Conservation (phyloP, 1,140 invertebrate species). For the Orius insidiosus region DNA sequence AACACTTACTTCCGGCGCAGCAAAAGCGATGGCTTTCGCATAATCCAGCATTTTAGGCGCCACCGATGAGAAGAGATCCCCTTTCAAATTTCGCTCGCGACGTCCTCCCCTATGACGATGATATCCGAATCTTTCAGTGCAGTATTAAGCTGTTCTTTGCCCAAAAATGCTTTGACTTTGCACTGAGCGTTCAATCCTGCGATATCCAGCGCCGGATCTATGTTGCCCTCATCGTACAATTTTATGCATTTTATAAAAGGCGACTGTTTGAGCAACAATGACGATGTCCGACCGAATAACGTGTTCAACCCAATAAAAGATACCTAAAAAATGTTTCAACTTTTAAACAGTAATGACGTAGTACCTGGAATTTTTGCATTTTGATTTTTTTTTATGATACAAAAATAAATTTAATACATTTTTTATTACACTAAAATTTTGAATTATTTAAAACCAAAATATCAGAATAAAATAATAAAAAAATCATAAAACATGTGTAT, state of each 20-base stretch:
- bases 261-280: constrained; percentile 12
- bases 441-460: too few relatives aligned
- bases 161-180: constrained; percentile 10
- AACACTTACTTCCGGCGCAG: constrained; percentile 7
- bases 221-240: constrained; percentile 11
- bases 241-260: constrained; percentile 4
- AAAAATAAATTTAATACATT: too few relatives aligned
- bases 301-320: constrained; percentile 13
- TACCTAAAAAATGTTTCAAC: constrained; percentile 13
- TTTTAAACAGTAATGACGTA: too few relatives aligned
- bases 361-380: too few relatives aligned
- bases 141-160: constrained; percentile 3
- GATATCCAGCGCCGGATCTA: constrained; percentile 7
- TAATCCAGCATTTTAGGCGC: constrained; percentile 11
- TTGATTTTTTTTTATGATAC: too few relatives aligned
- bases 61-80: not conserved
- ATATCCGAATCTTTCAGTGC: constrained; percentile 9
- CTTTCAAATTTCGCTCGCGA: not conserved
- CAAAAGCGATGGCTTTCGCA: constrained; percentile 6
- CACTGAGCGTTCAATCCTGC: constrained; percentile 8
- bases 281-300: constrained; percentile 6
- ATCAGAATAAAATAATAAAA: too few relatives aligned
- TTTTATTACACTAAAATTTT: too few relatives aligned
- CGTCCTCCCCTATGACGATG: constrained; percentile 10
- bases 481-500: too few relatives aligned